Base-by-base conservation (phyloP, 2,797 vertebrate genomes). In the Hypotaenidia philippensis region DNA sequence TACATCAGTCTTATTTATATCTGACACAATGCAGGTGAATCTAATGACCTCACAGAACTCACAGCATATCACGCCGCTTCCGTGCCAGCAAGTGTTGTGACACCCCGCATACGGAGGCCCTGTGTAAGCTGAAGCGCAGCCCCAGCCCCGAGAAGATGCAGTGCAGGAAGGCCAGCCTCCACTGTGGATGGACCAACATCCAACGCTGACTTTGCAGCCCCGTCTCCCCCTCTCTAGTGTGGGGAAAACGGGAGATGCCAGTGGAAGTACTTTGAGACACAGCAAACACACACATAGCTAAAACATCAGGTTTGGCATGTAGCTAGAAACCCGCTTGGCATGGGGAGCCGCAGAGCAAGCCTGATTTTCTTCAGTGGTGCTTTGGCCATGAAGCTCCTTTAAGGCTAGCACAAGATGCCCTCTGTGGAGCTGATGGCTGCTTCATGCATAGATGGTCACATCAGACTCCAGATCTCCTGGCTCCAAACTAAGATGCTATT, bases 201-300 rank as follows among this genome's bases (percentile, higher is more conserved):
- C 55, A 41, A 2, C 7, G 1, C 5, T 6, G 4, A 22, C 65
- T 32, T 56, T 22, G 50, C 63, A 89, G n/a, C 23, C 40, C 45
- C 29, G 3, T 3, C 11, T 79, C 12, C 41, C 12, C 18, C 31
- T 79, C 7, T 29, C 25, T 18, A 27, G 5, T 0, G 2, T 38
- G 55, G 25, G 38, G 32, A 66, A 69, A 77, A 29, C 9, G 29
- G 64, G 27, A 32, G 45, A 52, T 27, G 29, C 3, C 45, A 18
- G 5, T 2, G 11, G 34, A 72, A 80, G 60, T n/a, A 8, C 20
- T 32, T n/a, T 11, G 29, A 75, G 76, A 21, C 8, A 29, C 32
- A 23, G 18, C 2, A 4, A 4, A 13, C n/a, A 60, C 20, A 47
- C 0, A 1, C 1, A 5, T 1, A 66, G 38, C 27, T 83, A 17